Evolutionary conservation across 2,113 vertebrate species (phyloP).

Genomic region (Sminthopsis crassicaudata): DNA sequence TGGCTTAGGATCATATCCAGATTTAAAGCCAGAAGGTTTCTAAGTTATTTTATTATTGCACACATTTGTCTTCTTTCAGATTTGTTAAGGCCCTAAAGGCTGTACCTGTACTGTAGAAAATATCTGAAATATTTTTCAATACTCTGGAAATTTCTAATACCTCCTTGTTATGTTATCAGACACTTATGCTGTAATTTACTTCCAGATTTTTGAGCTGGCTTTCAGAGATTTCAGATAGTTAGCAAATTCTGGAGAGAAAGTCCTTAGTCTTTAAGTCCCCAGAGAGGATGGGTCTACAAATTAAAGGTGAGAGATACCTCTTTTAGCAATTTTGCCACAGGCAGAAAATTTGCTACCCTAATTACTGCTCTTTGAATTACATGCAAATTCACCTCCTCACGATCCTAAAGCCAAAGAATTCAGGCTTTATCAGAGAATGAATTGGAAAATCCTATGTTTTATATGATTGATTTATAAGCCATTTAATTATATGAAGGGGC

Average conservation of each 20-base stretch:
- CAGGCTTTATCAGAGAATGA: neutral
- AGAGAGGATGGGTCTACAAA: neutral
- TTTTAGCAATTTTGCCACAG: neutral
- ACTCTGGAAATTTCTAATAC: neutral
- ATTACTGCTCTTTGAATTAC: neutral
- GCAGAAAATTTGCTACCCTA: neutral
- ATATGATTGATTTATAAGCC: neutral
- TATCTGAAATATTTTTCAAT: neutral
- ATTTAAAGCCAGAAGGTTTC: conserved; percentile 20
- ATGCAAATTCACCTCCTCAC: neutral
- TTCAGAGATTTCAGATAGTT: neutral
- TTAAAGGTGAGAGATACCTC: neutral
- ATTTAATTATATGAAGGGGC: no score
- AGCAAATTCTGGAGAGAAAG: neutral
- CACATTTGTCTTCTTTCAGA: conserved; percentile 33
- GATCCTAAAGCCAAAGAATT: neutral
- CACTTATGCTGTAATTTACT: neutral
- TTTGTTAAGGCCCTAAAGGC: conserved; percentile 20
- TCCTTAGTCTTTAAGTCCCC: neutral
- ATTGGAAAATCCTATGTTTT: neutral
- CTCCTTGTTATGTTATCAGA: neutral
- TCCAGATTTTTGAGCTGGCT: neutral
- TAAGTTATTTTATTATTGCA: neutral
- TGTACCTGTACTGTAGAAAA: neutral
- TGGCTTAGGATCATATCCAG: neutral